Base-by-base conservation (phyloP, 1,140 invertebrate genomes). In the Penaeus vannamei region DNA sequence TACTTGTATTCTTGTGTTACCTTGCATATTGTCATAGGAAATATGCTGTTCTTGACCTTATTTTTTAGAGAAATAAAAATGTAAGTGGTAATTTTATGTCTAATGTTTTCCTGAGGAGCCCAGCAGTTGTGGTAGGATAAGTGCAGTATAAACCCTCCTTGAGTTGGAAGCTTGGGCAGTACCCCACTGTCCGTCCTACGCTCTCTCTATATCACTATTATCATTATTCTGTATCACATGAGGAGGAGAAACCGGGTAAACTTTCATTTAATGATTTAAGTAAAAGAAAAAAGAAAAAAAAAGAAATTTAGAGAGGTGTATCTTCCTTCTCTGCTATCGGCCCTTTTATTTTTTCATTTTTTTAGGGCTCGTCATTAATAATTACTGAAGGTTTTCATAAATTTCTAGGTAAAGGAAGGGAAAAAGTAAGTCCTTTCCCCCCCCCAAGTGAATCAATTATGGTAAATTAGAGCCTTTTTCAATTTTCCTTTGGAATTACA, bases 131-230 rank as follows among this genome's bases (percentile, higher is more conserved):
- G 72, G 80, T 86, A 86, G 59, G 66, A 83, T 85, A 84, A 86
- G 88, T 90, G 66, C 84, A 90, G 84, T 90, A 90, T 81, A 85
- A 90, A 85, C 88, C 88, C 88, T 90, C 88, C 88, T 80, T 85
- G 88, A 90, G 84, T 85, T 90, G 84, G 88, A 85, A 86, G 84
- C 88, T 84, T 86, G 88, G 88, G 88, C 88, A 90, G 88, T 85
- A 76, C 85, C 77, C 82, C 46, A 46, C 88, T 90, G 88, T 90
- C 88, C 88, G 84, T 90, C 88, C 88, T 90, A 85, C 84, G 88
- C 88, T 90, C 88, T 90, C 88, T 90, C 85, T 90, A 90, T 85
- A 86, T 90, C 61, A 90, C 84, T 42, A 72, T 90, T 90, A 84
- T 87, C 77, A 84, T 79, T 89, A 90, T 90, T 90, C 88, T 82